Evolutionary conservation across 2,888 invertebrate genomes (phyloP).

Genomic region (Eupeodes luniger): DNA sequence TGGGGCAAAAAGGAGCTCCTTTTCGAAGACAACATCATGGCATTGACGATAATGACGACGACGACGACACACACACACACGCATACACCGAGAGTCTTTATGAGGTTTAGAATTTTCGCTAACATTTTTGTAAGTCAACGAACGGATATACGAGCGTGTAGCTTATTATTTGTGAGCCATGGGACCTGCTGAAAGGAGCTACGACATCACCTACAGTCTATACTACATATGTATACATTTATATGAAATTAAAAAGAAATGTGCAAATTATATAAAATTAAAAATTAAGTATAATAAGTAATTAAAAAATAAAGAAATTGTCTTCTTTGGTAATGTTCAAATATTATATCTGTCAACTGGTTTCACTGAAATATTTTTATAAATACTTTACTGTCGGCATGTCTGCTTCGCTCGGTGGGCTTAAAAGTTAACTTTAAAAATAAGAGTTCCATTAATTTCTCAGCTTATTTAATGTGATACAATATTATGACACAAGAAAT

Average conservation of each 20-base stretch:
- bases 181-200: background rate
- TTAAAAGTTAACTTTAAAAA: too few relatives aligned
- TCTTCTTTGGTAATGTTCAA: too few relatives aligned
- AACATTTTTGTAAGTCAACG: slow-evolving; percentile 28
- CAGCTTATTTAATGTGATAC: too few relatives aligned
- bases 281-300: background rate
- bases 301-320: too few relatives aligned
- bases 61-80: slow-evolving; percentile 31
- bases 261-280: background rate
- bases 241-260: background rate
- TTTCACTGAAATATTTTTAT: too few relatives aligned
- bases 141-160: background rate
- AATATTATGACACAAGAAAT: too few relatives aligned
- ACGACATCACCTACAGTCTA: too few relatives aligned
- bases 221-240: too few relatives aligned
- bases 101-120: slow-evolving; percentile 44
- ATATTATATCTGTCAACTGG: too few relatives aligned
- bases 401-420: too few relatives aligned
- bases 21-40: slow-evolving; percentile 26
- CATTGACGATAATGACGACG: slow-evolving; percentile 5
- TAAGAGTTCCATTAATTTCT: too few relatives aligned
- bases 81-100: background rate
- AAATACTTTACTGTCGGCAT: too few relatives aligned
- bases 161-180: slow-evolving; percentile 5
- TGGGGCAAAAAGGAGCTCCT: slow-evolving; percentile 33